Conservation (phyloP, 2,888 invertebrate species). For the Andrena praecox region DNA sequence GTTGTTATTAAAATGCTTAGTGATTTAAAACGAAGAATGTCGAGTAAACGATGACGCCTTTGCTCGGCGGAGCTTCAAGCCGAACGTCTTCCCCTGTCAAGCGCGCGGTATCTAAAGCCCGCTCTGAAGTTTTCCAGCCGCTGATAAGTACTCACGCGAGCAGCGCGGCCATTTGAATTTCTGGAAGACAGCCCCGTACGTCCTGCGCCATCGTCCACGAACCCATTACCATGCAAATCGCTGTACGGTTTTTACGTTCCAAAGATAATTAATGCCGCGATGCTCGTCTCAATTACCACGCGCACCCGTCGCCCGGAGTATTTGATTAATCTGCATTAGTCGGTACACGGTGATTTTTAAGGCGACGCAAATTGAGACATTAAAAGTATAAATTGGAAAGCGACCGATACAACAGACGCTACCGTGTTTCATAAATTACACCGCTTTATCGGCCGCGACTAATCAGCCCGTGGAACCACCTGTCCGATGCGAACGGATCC, state of each 20-base stretch:
- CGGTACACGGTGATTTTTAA: slow-evolving; percentile 10
- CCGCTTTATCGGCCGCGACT: slow-evolving; percentile 42
- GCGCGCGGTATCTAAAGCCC: not conserved
- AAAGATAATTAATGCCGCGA: slow-evolving; percentile 26
- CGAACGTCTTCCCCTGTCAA: not conserved
- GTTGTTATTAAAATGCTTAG: no score
- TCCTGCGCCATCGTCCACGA: not conserved
- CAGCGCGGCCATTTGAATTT: slow-evolving; percentile 4
- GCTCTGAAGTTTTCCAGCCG: not conserved
- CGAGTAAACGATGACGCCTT: not conserved
- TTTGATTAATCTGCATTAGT: slow-evolving; percentile 34
- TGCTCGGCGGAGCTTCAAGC: not conserved
- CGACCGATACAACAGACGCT: slow-evolving; percentile 6
- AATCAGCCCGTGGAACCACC: slow-evolving; percentile 41
- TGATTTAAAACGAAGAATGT: no score
- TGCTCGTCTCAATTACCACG: slow-evolving; percentile 13
- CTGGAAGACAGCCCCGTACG: not conserved
- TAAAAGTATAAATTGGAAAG: slow-evolving; percentile 38
- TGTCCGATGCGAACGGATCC: slow-evolving; percentile 27
- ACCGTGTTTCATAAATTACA: slow-evolving; percentile 44
- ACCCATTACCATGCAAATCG: slow-evolving; percentile 33
- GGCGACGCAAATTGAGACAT: slow-evolving; percentile 41
- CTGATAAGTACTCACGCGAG: not conserved
- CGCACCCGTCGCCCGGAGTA: not conserved
- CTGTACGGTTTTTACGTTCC: not conserved